Evolutionary conservation across 1,140 invertebrate genomes (phyloP).

Genomic region (Calosoma granatense): DNA sequence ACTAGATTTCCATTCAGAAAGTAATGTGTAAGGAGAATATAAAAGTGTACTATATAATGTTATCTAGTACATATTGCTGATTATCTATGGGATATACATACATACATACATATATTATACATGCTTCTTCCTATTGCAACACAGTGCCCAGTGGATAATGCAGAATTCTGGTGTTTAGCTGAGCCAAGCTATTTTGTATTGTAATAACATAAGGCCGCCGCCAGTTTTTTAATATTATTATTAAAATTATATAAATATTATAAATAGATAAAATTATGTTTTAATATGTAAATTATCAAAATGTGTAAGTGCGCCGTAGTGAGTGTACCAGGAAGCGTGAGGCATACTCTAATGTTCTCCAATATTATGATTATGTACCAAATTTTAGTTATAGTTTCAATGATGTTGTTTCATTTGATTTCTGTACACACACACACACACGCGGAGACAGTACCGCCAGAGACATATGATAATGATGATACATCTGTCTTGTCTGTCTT

Average conservation of each 20-base stretch:
- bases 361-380: background rate
- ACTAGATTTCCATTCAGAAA: background rate
- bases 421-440: no score
- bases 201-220: conserved; percentile 22
- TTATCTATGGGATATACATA: conserved; percentile 2
- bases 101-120: background rate
- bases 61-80: conserved; percentile 8
- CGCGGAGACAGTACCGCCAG: no score
- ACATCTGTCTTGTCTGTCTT: no score
- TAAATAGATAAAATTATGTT: conserved; percentile 1
- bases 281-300: conserved; percentile 4
- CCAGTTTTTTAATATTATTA: conserved; percentile 29
- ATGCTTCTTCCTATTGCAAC: conserved; percentile 8
- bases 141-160: conserved; percentile 6
- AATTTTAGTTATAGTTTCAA: background rate
- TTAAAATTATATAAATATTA: conserved; percentile 13
- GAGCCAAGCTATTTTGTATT: conserved; percentile 24
- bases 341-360: background rate
- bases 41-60: conserved; percentile 4
- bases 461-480: no score
- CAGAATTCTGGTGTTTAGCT: conserved; percentile 20
- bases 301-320: conserved; percentile 5
- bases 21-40: background rate
- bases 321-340: background rate
- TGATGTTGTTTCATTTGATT: background rate